A percentile compares a stretch with the other conserved stretches of the same genome.
Evolutionary conservation across 2,113 vertebrate species (phyloP).

Genomic region (Hydrolagus affinis): DNA sequence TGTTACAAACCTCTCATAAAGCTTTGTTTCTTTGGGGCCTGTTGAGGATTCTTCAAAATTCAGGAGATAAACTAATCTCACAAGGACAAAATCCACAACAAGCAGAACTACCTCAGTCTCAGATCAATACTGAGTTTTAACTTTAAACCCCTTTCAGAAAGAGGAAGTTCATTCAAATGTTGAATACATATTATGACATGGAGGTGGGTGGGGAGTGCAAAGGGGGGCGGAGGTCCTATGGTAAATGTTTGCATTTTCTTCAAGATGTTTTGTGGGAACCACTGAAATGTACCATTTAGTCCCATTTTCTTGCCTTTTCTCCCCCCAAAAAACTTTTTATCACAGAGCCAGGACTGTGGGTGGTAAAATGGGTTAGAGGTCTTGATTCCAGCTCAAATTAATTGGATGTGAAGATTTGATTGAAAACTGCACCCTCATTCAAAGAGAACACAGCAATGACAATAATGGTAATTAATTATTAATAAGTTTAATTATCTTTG

Average conservation of each 20-base stretch:
- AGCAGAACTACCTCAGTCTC: background rate
- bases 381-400: no score
- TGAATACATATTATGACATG: background rate
- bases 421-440: no score
- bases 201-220: background rate
- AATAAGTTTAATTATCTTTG: no score
- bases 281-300: background rate
- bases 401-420: no score
- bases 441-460: no score
- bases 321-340: background rate
- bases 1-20: background rate
- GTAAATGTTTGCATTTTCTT: background rate
- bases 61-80: background rate
- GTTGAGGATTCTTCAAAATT: no score
- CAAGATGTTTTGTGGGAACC: background rate
- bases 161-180: slow-evolving; percentile 7
- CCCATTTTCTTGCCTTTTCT: background rate
- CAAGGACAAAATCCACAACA: background rate
- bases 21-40: background rate
- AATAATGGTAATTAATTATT: no score
- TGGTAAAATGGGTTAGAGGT: no score
- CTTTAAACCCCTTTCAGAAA: background rate
- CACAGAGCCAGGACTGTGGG: no score
- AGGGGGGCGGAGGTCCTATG: background rate
- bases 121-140: background rate